Percentiles rank a stretch among this genome's conserved stretches.
These are phyloP conservation scores for Hydrotaea cyrtoneurina DNA, from an alignment of 2,888 invertebrate species.

Conservation along the genomic window DNA sequence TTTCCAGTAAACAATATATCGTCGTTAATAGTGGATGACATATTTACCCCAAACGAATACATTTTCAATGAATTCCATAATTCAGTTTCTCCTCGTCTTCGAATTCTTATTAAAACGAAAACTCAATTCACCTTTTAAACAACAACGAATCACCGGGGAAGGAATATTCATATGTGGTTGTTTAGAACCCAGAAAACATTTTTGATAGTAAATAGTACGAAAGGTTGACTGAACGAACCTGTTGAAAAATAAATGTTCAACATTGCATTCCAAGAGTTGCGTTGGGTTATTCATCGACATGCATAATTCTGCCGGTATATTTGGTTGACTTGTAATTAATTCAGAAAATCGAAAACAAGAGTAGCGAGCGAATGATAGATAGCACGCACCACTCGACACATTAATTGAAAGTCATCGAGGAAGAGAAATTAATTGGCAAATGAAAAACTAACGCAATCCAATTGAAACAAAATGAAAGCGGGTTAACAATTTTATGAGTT, in stretches of 20 bases:
- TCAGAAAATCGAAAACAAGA: constrained; percentile 31
- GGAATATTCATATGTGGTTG: too few relatives aligned
- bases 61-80: background rate
- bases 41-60: constrained; percentile 52
- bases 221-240: too few relatives aligned
- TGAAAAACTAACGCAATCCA: constrained; percentile 44
- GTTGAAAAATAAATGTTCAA: too few relatives aligned
- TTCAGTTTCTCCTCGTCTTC: too few relatives aligned
- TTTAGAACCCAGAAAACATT: too few relatives aligned
- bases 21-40: constrained; percentile 31
- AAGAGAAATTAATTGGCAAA: constrained; percentile 35
- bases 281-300: background rate
- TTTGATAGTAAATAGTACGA: too few relatives aligned
- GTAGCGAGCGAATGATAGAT: constrained; percentile 37
- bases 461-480: constrained; percentile 14
- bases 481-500: background rate
- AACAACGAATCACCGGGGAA: too few relatives aligned
- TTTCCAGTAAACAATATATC: too few relatives aligned
- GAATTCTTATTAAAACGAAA: too few relatives aligned
- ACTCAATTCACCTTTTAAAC: constrained; percentile 2
- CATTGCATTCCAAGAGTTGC: background rate
- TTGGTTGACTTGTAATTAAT: background rate
- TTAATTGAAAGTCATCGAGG: constrained; percentile 43
- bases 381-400: constrained; percentile 44
- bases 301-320: background rate